Conservation (phyloP, 2,113 vertebrate species). For the Potamarius usumacintae region DNA sequence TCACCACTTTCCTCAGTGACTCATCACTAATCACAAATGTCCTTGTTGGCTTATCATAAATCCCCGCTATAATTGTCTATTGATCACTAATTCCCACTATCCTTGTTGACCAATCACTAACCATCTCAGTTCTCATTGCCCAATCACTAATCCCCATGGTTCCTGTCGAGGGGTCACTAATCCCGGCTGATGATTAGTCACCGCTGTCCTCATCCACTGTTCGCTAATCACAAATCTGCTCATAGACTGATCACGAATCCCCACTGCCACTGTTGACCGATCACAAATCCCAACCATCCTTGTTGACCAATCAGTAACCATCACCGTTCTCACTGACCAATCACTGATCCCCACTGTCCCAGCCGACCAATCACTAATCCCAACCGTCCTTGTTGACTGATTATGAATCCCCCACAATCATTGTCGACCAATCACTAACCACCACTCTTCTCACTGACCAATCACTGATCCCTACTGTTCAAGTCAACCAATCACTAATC, state of each 20-base stretch:
- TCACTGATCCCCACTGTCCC: background rate
- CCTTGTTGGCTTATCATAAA: background rate
- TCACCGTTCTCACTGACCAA: background rate
- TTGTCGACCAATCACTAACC: background rate
- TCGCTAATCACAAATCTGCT: no score
- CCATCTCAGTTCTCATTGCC: background rate
- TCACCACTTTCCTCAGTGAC: background rate
- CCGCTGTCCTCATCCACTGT: no score
- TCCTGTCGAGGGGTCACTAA: no score
- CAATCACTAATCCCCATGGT: background rate
- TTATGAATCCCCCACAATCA: no score
- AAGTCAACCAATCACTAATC: background rate
- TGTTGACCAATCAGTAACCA: background rate
- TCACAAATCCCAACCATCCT: no score
- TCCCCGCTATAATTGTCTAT: no score
- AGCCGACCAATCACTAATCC: fast-evolving
- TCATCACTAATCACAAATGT: no score
- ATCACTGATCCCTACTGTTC: background rate
- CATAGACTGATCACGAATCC: no score
- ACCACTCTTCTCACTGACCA: background rate
- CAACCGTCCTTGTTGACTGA: background rate
- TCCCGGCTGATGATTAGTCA: background rate
- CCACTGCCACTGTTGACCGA: no score
- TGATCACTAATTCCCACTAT: no score
- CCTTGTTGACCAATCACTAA: background rate